These are phyloP conservation scores for Chymomyza caudatula DNA, from an alignment of 2,888 invertebrate genomes.

Conservation along the genomic window DNA sequence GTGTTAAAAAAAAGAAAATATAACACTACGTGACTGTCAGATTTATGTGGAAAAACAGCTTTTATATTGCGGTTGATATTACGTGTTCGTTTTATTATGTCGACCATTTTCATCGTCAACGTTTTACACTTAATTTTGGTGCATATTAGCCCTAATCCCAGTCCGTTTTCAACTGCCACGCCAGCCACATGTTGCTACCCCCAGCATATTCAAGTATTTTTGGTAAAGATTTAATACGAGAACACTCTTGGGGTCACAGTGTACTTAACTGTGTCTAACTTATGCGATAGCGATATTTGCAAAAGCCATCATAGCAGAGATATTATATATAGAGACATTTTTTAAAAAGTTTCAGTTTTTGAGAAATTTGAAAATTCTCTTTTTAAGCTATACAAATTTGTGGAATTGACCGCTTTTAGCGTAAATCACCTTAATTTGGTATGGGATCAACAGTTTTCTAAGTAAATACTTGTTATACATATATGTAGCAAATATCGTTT, in stretches of 20 bases:
- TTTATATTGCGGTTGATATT: background rate
- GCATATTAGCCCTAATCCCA: background rate
- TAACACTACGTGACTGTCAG: conserved; percentile 3
- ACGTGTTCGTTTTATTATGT: conserved; percentile 30
- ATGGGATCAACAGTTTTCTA: no score
- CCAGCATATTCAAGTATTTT: background rate
- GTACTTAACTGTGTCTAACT: background rate
- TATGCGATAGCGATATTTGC: no score
- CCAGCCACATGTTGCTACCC: background rate
- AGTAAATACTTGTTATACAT: no score
- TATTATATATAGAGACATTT: no score
- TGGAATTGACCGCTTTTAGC: no score
- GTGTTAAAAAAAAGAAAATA: background rate
- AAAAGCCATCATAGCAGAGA: no score
- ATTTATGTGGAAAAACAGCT: conserved; percentile 30
- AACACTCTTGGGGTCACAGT: background rate
- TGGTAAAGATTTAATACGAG: background rate
- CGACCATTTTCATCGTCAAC: conserved; percentile 41
- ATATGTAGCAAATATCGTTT: no score
- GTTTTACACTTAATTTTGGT: conserved; percentile 59
- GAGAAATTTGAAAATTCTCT: no score
- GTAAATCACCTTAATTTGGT: no score
- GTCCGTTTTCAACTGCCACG: no score
- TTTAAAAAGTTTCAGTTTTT: no score
- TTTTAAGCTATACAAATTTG: no score